Evolutionary conservation across 2,113 vertebrate species (phyloP).

Genomic region (Chelonoidis abingdonii): DNA sequence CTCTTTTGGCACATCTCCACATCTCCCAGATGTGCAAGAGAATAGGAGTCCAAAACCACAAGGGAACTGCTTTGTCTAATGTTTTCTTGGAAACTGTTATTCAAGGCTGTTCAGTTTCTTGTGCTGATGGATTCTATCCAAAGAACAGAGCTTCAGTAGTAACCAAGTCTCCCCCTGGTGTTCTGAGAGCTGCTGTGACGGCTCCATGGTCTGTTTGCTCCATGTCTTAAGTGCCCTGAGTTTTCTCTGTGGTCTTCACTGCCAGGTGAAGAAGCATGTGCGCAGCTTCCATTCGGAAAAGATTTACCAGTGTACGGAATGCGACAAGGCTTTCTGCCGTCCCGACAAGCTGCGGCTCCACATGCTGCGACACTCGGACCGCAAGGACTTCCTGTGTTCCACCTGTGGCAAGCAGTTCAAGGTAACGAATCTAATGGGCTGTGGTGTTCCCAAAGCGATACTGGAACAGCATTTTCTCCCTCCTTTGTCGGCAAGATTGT

Average conservation of each 20-base stretch:
- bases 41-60: background rate
- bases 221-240: background rate
- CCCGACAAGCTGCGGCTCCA: constrained; percentile 97
- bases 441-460: background rate
- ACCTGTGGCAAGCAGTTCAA: constrained; percentile 99
- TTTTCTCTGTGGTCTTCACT: background rate
- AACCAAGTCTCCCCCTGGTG: constrained; percentile 36
- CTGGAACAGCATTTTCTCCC: background rate
- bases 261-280: constrained; percentile 96
- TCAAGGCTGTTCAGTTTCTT: background rate
- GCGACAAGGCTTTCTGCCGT: constrained; percentile 97
- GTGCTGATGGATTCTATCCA: background rate
- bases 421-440: constrained; percentile 69
- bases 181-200: background rate
- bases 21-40: background rate
- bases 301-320: constrained; percentile 95
- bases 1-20: background rate
- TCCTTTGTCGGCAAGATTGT: background rate
- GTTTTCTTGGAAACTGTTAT: background rate
- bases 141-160: background rate
- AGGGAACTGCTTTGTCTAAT: background rate
- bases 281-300: constrained; percentile 98
- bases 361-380: constrained; percentile 96
- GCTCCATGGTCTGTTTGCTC: background rate
- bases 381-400: constrained; percentile 97